phyloP scores from a whole-genome alignment of 2,888 invertebrate genomes.

The Rugalucina vietnamica region DNA sequence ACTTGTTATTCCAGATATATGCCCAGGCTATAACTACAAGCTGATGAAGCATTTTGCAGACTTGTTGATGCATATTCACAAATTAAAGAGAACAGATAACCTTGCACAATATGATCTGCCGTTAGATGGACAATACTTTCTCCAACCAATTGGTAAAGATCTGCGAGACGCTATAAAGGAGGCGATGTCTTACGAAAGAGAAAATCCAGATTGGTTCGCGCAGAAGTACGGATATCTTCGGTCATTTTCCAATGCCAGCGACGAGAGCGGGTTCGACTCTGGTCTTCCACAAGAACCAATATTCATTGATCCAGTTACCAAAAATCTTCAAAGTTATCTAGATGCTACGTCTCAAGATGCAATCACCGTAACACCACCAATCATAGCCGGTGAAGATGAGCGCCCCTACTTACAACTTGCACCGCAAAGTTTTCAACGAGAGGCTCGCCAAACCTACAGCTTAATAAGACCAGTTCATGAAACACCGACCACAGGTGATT shows the following conservation, averaged over 20 bases:
- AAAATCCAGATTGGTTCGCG: constrained; percentile 47
- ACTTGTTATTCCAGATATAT: constrained; percentile 52
- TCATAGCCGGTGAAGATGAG: constrained; percentile 1
- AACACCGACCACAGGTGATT: constrained; percentile 23
- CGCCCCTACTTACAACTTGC: neutral
- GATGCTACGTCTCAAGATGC: constrained; percentile 20
- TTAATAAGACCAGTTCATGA: neutral
- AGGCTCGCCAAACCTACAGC: constrained; percentile 2
- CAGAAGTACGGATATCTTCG: constrained; percentile 27
- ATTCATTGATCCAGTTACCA: neutral
- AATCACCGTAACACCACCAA: constrained; percentile 37
- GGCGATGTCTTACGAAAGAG: constrained; percentile 29
- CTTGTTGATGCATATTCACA: constrained; percentile 58
- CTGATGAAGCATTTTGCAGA: constrained; percentile 62
- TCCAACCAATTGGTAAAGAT: constrained; percentile 43
- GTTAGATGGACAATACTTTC: constrained; percentile 45
- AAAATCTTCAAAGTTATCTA: neutral
- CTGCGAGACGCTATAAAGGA: constrained; percentile 34
- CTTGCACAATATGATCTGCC: constrained; percentile 50
- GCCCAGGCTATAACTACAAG: constrained; percentile 57
- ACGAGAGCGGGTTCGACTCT: constrained; percentile 53
- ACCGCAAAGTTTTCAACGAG: neutral
- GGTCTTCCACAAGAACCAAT: constrained; percentile 24
- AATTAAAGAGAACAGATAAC: constrained; percentile 53
- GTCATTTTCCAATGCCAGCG: constrained; percentile 40